Evolutionary conservation across 2,113 vertebrate genomes (phyloP), one percentile per base, ranked within the genome.

Genomic region (Nicator chloris): DNA sequence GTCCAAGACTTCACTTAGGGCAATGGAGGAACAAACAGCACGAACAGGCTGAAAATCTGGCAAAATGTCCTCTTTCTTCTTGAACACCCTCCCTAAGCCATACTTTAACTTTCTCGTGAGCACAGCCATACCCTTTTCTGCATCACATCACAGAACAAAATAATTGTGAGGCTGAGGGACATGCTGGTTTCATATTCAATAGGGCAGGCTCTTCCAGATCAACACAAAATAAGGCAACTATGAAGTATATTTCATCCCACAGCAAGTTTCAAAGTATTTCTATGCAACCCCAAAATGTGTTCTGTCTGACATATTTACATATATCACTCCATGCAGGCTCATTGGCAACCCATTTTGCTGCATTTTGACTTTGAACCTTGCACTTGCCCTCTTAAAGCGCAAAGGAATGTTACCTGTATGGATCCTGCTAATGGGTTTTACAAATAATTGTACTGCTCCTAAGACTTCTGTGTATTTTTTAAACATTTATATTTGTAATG

Each of bases 41-140:
- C 12, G 59, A 53, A 47, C 0, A 0, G 13, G 13, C 53, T 79
- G 37, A 35, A 40, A 53, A 13, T 79, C 10, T 17, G 14, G 47
- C 19, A 30, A 53, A 71, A 75, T 4, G 2, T 23, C 16, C n/a
- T 65, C 14, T 40, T 30, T 75, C 33, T 17, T 45, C 24, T 40
- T 61, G 22, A 96, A 40, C 28, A 76, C 4, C 10, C 15, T 40
- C 71, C 50, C 70, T 49, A 26, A 76, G 13, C 20, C 11, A 2
- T 22, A 64, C 8, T 70, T 82, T 11, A 75, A 4, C 27, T 35
- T 69, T 37, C 49, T 64, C 0, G 0, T 35, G 22, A 82, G 40
- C 35, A 53, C 2, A 13, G 10, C 17, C 47, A 47, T 16, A 18
- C 4, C 45, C 26, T 65, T 39, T 82, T 60, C 49, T 72, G 44